Evolutionary conservation across 2,797 vertebrate species (phyloP).

Genomic region (Gadopsis marmoratus): DNA sequence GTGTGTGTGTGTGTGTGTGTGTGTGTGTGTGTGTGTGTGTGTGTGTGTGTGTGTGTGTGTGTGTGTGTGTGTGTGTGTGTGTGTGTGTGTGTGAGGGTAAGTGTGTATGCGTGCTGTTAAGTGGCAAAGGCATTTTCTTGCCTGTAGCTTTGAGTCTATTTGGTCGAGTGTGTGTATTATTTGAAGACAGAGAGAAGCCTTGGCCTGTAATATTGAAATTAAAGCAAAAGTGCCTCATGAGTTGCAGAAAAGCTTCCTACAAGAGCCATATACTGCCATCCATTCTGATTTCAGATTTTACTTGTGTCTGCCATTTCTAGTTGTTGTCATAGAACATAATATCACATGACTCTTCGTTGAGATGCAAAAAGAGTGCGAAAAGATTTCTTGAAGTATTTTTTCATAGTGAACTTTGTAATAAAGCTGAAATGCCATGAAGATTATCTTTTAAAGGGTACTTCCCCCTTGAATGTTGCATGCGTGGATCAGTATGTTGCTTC

Average conservation of each 20-base stretch:
- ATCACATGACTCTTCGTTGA: not conserved
- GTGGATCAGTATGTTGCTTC: not conserved
- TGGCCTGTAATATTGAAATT: conserved; percentile 2
- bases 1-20: too few species aligned
- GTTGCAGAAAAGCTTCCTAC: not conserved
- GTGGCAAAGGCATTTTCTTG: conserved; percentile 21
- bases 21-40: conserved; percentile 24
- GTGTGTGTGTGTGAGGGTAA: not conserved
- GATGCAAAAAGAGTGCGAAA: not conserved
- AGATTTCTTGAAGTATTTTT: not conserved
- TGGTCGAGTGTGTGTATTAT: conserved; percentile 1
- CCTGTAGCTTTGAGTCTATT: conserved; percentile 35
- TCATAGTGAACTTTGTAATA: not conserved
- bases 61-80: conserved; percentile 14
- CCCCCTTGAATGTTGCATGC: accelerated
- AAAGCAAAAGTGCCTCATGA: conserved; percentile 1
- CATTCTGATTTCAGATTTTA: not conserved
- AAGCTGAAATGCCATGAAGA: not conserved
- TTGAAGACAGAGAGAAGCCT: not conserved
- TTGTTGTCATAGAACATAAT: not conserved
- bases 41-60: conserved; percentile 21
- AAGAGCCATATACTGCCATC: not conserved
- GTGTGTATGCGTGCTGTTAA: conserved; percentile 22
- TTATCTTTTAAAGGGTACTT: conserved; percentile 7
- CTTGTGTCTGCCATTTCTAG: not conserved